Base-by-base conservation (phyloP, 1,140 invertebrate species). In the Drosophila sturtevanti region DNA sequence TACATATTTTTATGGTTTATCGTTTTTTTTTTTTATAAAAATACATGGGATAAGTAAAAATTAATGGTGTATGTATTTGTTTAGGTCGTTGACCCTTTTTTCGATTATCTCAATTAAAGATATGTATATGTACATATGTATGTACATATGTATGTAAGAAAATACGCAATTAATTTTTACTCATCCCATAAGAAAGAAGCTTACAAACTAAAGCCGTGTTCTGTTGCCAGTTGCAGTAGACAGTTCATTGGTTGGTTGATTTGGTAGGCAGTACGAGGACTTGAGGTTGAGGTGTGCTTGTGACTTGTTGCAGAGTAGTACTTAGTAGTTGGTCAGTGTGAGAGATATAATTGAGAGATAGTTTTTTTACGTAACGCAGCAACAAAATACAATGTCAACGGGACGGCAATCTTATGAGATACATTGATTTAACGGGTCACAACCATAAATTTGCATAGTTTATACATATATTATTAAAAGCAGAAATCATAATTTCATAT, bases 191-290 rank as follows among this genome's bases (percentile, higher is more conserved):
- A 80, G 38, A 51, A 66, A 72, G 55, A 85, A 86, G 82, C 82
- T 86, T 86, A 86, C 68, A 79, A 86, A 82, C 82, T 86, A 86
- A 87, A 86, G 82, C 82, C 79, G 82, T 60, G 68, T 69, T 68
- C 56, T 68, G 62, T 86, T 81, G 82, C 82, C 82, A 79, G 84
- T 87, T 79, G 82, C 79, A 69, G 79, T 70, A 67, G 75, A 77
- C 70, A 67, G 68, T 77, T 72, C 78, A 38, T 63, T 68, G 68
- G 64, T 55, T 84, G 54, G 64, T 81, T 63, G 80, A 67, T 56
- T 69, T 64, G 44, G 69, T 64, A 79, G 82, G 70, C 82, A 81
- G 82, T 86, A 87, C 81, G 75, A 82, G 81, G 82, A 86, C 63
- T 80, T 73, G 78, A 81, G 79, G 64, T 82, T 76, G 70, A 75